Conservation (phyloP, 2,113 vertebrate genomes). For the Daubentonia madagascariensis region DNA sequence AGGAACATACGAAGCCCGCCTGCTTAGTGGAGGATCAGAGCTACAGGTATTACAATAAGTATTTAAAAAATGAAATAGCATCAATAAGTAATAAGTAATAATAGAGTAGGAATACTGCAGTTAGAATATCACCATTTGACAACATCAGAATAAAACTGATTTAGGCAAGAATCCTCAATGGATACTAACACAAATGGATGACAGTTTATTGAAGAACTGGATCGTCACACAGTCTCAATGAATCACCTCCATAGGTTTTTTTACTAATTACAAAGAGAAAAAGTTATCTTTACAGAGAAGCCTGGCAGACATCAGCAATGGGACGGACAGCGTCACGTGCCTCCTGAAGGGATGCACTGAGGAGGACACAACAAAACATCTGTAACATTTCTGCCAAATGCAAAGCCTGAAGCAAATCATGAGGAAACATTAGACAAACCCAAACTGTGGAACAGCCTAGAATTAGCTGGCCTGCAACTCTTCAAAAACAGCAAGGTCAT, state of each 20-base stretch:
- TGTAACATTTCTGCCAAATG: neutral
- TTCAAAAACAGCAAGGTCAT: neutral
- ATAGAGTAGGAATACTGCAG: neutral
- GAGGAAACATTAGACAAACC: neutral
- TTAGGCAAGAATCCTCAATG: neutral
- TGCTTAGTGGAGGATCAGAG: neutral
- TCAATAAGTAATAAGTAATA: no score
- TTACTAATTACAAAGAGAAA: neutral
- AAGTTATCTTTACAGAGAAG: neutral
- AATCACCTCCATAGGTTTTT: neutral
- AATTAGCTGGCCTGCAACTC: neutral
- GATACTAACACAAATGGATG: neutral
- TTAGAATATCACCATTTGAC: neutral
- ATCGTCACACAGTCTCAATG: neutral
- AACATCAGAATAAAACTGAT: neutral
- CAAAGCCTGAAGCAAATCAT: neutral
- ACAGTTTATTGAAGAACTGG: neutral
- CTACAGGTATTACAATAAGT: neutral
- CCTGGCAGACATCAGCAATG: neutral
- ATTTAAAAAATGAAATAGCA: neutral
- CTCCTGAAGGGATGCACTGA: neutral
- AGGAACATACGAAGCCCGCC: neutral
- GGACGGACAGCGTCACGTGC: neutral
- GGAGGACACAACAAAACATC: neutral
- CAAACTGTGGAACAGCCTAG: neutral